A percentile compares a stretch with the other conserved stretches of the same genome.
Conservation (phyloP, 1,140 invertebrate species). For the Drosophila auraria region DNA sequence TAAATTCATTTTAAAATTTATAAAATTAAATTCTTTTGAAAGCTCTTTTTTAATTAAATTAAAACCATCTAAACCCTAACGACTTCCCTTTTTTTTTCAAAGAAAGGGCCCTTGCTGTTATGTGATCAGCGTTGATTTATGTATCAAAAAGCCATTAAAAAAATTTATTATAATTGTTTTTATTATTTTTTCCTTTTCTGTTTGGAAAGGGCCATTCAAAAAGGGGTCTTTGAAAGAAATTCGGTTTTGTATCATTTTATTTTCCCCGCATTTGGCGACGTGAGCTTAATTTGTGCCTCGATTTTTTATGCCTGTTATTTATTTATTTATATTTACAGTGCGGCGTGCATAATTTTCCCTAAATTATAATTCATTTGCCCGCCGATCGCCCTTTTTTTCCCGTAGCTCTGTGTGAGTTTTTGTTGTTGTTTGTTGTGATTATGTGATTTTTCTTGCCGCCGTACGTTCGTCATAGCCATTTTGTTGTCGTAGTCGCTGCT, state of each 20-base stretch:
- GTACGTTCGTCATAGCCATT: conserved; percentile 75
- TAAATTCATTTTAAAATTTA: background rate
- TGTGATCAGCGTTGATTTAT: conserved; percentile 31
- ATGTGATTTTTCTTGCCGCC: conserved; percentile 80
- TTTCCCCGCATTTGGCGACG: conserved; percentile 51
- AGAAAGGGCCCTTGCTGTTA: conserved; percentile 18
- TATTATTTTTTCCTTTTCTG: conserved; percentile 15
- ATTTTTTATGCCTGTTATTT: conserved; percentile 68
- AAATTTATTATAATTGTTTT: conserved; percentile 44
- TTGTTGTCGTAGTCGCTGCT: conserved; percentile 78
- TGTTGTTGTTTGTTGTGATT: conserved; percentile 43
- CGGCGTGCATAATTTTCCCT: conserved; percentile 81
- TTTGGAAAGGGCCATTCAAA: conserved; percentile 61
- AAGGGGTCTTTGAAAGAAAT: conserved; percentile 52
- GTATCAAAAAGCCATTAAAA: conserved; percentile 33
- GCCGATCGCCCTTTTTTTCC: conserved; percentile 41
- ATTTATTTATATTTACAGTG: conserved; percentile 75
- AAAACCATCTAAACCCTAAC: background rate
- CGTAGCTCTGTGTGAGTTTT: background rate
- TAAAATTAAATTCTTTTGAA: background rate
- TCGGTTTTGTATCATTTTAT: conserved; percentile 25
- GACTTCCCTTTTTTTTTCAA: background rate
- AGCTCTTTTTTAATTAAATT: background rate
- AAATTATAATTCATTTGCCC: conserved; percentile 79
- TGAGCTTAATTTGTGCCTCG: conserved; percentile 61